Percentiles rank a stretch among this genome's conserved stretches.
Conservation (phyloP, 2,113 vertebrate genomes). For the Protobothrops mucrosquamatus region DNA sequence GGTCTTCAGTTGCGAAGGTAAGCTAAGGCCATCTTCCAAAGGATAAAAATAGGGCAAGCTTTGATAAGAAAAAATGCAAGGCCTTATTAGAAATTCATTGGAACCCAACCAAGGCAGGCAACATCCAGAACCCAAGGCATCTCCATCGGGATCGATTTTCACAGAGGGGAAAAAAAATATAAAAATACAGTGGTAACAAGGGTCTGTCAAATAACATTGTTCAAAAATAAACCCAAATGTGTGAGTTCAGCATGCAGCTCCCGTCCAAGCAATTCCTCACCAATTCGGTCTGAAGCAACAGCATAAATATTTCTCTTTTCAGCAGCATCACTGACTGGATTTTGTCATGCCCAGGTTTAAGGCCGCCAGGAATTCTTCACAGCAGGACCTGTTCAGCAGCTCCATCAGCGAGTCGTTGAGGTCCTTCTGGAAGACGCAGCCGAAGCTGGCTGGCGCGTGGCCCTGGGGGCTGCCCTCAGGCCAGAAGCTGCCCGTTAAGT, state of each 20-base stretch:
- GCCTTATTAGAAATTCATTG: neutral
- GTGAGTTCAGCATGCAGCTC: neutral
- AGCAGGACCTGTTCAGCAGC: constrained; percentile 69
- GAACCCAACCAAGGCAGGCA: neutral
- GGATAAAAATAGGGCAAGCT: neutral
- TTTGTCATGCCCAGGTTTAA: constrained; percentile 65
- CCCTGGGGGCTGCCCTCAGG: constrained; percentile 51
- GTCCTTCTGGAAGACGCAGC: constrained; percentile 64
- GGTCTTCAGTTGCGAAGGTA: neutral
- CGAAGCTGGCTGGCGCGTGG: constrained; percentile 59
- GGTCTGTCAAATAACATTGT: neutral
- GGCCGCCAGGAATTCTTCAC: constrained; percentile 69
- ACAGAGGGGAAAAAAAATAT: neutral
- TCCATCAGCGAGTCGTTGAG: constrained; percentile 74
- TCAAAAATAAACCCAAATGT: neutral
- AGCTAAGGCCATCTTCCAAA: neutral
- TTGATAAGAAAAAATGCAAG: neutral
- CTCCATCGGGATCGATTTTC: neutral
- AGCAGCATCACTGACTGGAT: constrained; percentile 44
- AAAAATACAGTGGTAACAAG: neutral
- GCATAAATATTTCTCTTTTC: neutral
- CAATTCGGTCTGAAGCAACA: neutral
- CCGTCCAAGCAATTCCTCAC: neutral
- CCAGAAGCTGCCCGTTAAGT: constrained; percentile 71
- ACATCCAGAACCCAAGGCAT: neutral